These are phyloP conservation scores for Leptobrachium leishanense DNA, from an alignment of 2,113 vertebrate species.

Conservation along the genomic window DNA sequence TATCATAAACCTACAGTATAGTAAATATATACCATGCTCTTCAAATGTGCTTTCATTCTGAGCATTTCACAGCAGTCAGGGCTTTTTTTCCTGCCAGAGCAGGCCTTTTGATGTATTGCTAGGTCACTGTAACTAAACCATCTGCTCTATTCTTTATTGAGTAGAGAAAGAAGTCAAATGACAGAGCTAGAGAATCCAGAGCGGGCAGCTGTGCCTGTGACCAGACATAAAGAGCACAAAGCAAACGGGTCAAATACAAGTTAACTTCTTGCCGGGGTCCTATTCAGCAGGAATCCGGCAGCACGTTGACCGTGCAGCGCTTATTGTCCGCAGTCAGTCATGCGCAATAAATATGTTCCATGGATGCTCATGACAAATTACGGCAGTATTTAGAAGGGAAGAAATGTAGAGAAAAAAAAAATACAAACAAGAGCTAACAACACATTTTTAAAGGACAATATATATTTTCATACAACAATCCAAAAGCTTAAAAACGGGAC, in stretches of 20 bases:
- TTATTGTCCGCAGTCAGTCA: neutral
- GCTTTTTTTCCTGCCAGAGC: neutral
- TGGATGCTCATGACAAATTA: neutral
- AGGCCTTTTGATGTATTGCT: neutral
- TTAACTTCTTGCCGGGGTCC: neutral
- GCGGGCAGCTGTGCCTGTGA: constrained; percentile 22
- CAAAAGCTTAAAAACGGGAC: too few relatives aligned
- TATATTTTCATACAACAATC: too few relatives aligned
- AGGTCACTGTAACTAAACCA: constrained; percentile 15
- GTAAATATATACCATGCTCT: too few relatives aligned
- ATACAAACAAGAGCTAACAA: too few relatives aligned
- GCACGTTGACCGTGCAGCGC: neutral
- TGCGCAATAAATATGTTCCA: neutral
- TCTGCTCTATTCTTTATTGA: constrained; percentile 9
- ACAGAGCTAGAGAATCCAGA: neutral
- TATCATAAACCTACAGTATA: too few relatives aligned
- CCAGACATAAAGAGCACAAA: neutral
- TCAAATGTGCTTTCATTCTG: too few relatives aligned
- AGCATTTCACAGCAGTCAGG: too few relatives aligned
- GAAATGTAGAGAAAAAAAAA: too few relatives aligned
- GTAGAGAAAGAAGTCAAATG: constrained; percentile 20
- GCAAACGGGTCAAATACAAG: constrained; percentile 13
- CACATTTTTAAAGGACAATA: too few relatives aligned
- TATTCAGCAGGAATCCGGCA: neutral
- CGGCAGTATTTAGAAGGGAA: too few relatives aligned